phyloP scores from a whole-genome alignment of 2,888 invertebrate genomes.

The Pristionchus exspectatus region DNA sequence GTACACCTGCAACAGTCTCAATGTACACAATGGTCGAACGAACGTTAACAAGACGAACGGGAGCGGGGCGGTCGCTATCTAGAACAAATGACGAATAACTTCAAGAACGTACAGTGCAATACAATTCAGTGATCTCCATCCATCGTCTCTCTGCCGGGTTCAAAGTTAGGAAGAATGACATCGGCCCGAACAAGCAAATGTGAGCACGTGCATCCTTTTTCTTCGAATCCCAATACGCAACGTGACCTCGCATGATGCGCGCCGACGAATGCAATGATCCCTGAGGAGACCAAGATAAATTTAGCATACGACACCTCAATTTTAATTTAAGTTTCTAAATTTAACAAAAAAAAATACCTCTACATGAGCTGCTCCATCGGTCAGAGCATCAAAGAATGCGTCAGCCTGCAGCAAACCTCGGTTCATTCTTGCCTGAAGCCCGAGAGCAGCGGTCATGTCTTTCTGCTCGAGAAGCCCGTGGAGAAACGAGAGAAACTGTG shows the following conservation, averaged over 20 bases:
- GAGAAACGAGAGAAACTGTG: neutral
- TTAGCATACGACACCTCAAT: neutral
- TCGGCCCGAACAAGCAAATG: conserved; percentile 43
- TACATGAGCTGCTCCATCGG: neutral
- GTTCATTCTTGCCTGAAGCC: neutral
- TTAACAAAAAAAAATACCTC: neutral
- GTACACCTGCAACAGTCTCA: conserved; percentile 32
- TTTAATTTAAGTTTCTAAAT: neutral
- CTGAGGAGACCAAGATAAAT: neutral
- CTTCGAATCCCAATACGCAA: conserved; percentile 41
- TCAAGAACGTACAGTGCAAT: too few species aligned
- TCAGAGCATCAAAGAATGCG: neutral
- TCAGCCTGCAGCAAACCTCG: neutral
- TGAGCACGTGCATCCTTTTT: conserved; percentile 9
- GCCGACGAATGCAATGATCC: neutral
- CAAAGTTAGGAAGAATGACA: conserved; percentile 56
- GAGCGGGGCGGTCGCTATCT: too few species aligned
- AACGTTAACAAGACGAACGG: too few species aligned
- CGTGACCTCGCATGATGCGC: neutral
- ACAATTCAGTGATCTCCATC: conserved; percentile 49
- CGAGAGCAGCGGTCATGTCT: neutral
- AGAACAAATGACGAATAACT: too few species aligned
- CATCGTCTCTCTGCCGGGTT: conserved; percentile 56
- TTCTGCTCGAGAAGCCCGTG: conserved; percentile 28
- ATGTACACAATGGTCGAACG: too few species aligned